Base-by-base conservation (phyloP, 1,140 invertebrate genomes). In the Lepidurus arcticus region DNA sequence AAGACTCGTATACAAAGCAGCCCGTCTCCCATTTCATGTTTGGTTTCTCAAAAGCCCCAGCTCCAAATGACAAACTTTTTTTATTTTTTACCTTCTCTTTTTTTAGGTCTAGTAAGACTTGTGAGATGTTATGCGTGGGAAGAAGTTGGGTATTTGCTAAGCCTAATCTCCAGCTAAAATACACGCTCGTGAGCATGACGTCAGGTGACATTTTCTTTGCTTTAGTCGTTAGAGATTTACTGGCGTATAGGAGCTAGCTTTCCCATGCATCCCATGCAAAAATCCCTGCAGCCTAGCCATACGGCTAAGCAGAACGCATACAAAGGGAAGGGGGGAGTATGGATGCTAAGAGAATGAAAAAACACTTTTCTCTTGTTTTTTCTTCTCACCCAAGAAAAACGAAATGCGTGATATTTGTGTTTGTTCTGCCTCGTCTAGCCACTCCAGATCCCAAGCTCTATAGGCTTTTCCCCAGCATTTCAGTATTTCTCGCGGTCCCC, bases 161-260 rank as follows among this genome's bases (percentile, higher is more conserved):
- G 53, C 53, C 53, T 65, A 65, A 65, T 65, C 53, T 65, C 53
- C 16, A 65, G 53, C 21, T 65, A 65, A 65, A 65, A 65, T 65
- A 65, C 53, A 65, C 53, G 53, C 8, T 16, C 53, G 53, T 65
- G 53, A 9, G 13, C 53, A 65, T 65, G 53, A 65, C 53, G 53
- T 65, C 53, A 65, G 53, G 53, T 7, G 53, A 65, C 53, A 65
- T n/a, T 65, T 65, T 65, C 53, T 65, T 47, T 65, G 21, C 53
- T 9, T 21, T 34, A 34, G 34, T 34, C 34, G 34, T 34, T 9
- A 9, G 53, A 21, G 21, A 65, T 65, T 65, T 65, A n/a, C 16
- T 65, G 53, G n/a, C 53, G 34, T 21, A 65, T 16, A 24, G 21
- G 53, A 13, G 16, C 21, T 65, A n/a, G 16, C 53, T 65, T 21